These are phyloP conservation scores for Echeneis naucrates DNA, from an alignment of 2,797 vertebrate genomes.

Conservation along the genomic window DNA sequence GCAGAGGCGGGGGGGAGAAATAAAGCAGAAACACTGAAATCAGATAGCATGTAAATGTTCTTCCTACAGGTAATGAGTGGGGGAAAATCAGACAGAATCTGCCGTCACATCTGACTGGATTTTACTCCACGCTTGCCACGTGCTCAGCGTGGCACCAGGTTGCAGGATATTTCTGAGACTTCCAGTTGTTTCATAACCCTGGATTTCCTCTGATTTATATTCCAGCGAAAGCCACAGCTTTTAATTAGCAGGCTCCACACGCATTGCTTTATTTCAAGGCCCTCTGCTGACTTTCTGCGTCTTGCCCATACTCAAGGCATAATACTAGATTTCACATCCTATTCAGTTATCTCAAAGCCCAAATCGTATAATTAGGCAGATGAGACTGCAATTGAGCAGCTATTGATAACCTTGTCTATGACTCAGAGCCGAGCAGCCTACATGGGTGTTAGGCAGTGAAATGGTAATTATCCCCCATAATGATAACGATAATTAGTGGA, in stretches of 20 bases:
- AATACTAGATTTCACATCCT: conserved; percentile 74
- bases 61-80: conserved; percentile 13
- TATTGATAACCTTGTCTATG: conserved; percentile 82
- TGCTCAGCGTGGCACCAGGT: conserved; percentile 20
- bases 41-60: conserved; percentile 6
- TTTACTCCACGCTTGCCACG: conserved; percentile 10
- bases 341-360: conserved; percentile 80
- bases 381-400: conserved; percentile 76
- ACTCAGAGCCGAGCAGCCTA: conserved; percentile 68
- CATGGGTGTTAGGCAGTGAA: conserved; percentile 75
- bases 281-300: conserved; percentile 66
- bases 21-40: background rate
- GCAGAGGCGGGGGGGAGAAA: conserved; percentile 4
- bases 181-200: conserved; percentile 62
- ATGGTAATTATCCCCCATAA: conserved; percentile 83
- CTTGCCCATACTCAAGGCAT: conserved; percentile 50
- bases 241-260: conserved; percentile 79
- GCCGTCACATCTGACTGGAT: conserved; percentile 16
- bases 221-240: conserved; percentile 68
- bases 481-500: conserved; percentile 84
- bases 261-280: conserved; percentile 68
- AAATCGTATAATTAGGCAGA: conserved; percentile 82
- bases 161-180: conserved; percentile 53
- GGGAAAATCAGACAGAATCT: conserved; percentile 31
- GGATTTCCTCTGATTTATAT: conserved; percentile 71